phyloP scores from a whole-genome alignment of 2,113 vertebrate genomes.

The Aleadryas rufinucha region DNA sequence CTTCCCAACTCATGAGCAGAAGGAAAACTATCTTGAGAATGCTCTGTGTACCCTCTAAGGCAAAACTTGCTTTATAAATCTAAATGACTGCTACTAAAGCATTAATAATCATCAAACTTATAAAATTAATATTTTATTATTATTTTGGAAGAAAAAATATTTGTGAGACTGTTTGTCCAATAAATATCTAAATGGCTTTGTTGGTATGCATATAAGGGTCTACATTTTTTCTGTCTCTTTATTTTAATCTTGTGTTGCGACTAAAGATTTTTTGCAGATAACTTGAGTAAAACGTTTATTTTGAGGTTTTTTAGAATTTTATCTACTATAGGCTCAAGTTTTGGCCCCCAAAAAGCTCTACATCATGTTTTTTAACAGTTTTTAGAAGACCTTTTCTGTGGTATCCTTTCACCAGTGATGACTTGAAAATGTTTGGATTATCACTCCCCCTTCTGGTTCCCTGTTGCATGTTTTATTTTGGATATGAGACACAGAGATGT shows the following conservation, averaged over 20 bases:
- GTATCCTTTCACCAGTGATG: not conserved
- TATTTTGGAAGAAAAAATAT: not conserved
- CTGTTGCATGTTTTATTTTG: not conserved
- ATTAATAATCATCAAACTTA: not conserved
- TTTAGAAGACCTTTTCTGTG: not conserved
- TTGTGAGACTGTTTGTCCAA: not conserved
- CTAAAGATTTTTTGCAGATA: not conserved
- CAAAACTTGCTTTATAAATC: not conserved
- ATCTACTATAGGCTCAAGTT: not conserved
- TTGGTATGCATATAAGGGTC: not conserved
- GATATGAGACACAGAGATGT: accelerated
- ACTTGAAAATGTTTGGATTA: not conserved
- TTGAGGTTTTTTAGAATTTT: not conserved
- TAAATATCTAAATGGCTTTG: not conserved
- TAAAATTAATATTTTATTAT: not conserved
- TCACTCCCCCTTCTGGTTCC: constrained; percentile 27
- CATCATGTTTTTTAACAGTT: not conserved
- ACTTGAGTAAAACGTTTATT: not conserved
- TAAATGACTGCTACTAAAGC: not conserved
- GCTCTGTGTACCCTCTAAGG: not conserved
- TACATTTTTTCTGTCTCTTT: not conserved
- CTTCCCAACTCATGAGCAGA: not conserved
- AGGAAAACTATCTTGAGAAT: not conserved
- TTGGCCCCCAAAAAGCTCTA: not conserved
- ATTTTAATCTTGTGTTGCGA: not conserved